Evolutionary conservation across 2,797 vertebrate species (phyloP), one percentile per base, ranked within the genome.

Genomic region (Acridotheres tristis): DNA sequence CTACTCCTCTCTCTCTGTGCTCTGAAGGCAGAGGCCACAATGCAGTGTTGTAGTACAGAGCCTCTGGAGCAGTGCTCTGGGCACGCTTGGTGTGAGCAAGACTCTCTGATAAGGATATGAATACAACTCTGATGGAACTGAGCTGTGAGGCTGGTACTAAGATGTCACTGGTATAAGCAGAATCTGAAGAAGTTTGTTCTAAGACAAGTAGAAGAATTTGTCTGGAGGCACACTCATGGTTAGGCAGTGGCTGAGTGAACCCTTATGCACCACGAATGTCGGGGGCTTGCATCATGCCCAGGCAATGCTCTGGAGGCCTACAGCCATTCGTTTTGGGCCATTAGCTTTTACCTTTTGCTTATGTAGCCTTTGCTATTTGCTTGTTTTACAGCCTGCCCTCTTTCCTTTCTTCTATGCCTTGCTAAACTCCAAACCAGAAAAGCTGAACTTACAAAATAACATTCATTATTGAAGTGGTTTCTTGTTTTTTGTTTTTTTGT

Each of bases 331-430:
- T 63, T 93, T 58, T 48, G 45, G 77, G 38, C n/a, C 74, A 82
- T 62, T 61, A 54, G 45, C 30, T 91, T 93, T 91, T 76, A 86
- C 53, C 19, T 94, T 84, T 91, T 91, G 69, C 65, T 89, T 86
- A 69, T 48, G 47, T 59, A 81, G 69, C 62, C 47, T 89, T 91
- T 89, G 72, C 47, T 92, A 80, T 78, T 76, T 91, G 73, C 48
- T 61, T 5, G 1, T 69, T 86, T 91, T 90, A 79, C 68, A 53
- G 53, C 29, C 48, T 86, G 54, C 18, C 53, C 30, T 59, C 47
- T 63, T 66, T 48, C 11, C 50, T 86, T 83, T 76, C 57, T 88
- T 69, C 80, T 34, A 7, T 77, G 45, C n/a, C 83, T 90, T 77
- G 45, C 45, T 86, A 59, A 86, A 78, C n/a, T 53, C 42, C 48